Evolutionary conservation across 2,888 invertebrate genomes (phyloP).

Genomic region (Ennomos erosarius): DNA sequence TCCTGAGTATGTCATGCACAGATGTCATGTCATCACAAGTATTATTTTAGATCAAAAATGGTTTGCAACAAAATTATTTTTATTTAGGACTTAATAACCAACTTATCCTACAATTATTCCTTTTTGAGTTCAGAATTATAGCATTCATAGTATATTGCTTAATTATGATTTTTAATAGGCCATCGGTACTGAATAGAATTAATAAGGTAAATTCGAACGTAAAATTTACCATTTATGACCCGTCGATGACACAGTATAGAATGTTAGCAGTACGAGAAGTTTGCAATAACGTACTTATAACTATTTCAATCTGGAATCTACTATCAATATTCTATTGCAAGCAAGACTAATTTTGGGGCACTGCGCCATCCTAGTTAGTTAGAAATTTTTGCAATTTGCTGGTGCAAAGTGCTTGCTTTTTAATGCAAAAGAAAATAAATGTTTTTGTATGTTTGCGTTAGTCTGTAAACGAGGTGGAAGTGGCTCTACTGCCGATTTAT

Average conservation of each 20-base stretch:
- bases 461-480: not conserved
- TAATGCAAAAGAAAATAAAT: no score
- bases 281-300: not conserved
- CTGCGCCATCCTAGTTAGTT: no score
- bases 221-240: conserved; percentile 4
- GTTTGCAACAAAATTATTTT: not conserved
- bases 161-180: conserved; percentile 14
- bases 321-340: no score
- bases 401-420: no score
- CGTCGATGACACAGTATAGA: conserved; percentile 2
- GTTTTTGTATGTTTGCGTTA: no score
- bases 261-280: not conserved
- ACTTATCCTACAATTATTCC: conserved; percentile 11
- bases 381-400: no score
- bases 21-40: no score
- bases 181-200: not conserved
- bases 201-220: conserved; percentile 3
- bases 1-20: no score
- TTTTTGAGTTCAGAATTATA: conserved; percentile 1
- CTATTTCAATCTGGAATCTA: no score
- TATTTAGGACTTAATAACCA: conserved; percentile 19
- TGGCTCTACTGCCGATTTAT: conserved; percentile 1
- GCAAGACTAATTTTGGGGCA: no score
- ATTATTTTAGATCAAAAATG: conserved; percentile 14
- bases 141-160: conserved; percentile 7